phyloP scores from a whole-genome alignment of 2,113 vertebrate genomes.

The Cynocephalus volans region DNA sequence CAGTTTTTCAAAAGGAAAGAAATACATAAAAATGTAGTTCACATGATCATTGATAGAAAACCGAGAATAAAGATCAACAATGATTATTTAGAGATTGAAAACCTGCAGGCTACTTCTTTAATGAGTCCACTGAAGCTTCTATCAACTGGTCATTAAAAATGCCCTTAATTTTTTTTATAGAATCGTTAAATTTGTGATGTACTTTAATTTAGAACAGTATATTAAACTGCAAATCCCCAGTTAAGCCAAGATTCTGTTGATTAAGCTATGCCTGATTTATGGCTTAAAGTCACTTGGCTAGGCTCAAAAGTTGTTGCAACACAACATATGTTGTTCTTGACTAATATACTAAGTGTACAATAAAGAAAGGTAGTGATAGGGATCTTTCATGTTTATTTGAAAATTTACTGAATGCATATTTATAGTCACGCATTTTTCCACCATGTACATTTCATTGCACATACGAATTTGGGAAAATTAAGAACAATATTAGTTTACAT shows the following conservation, averaged over 20 bases:
- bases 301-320: not conserved
- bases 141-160: conserved; percentile 57
- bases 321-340: not conserved
- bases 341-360: not conserved
- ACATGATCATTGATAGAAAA: conserved; percentile 33
- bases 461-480: conserved; percentile 48
- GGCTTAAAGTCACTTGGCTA: not conserved
- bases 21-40: not conserved
- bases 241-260: conserved; percentile 61
- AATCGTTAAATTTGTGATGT: conserved; percentile 51
- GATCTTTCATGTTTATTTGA: not conserved
- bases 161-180: not conserved
- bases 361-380: not conserved
- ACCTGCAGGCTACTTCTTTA: conserved; percentile 14
- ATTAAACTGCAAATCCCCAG: conserved; percentile 8
- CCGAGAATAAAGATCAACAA: conserved; percentile 31
- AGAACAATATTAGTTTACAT: not conserved
- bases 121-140: conserved; percentile 40
- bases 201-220: conserved; percentile 1
- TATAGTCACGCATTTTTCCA: conserved; percentile 3
- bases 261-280: conserved; percentile 56
- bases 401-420: not conserved
- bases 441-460: not conserved
- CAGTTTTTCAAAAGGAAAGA: conserved; percentile 15
- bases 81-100: conserved; percentile 34